Evolutionary conservation across 2,113 vertebrate genomes (phyloP).

Genomic region (Sitta europaea): DNA sequence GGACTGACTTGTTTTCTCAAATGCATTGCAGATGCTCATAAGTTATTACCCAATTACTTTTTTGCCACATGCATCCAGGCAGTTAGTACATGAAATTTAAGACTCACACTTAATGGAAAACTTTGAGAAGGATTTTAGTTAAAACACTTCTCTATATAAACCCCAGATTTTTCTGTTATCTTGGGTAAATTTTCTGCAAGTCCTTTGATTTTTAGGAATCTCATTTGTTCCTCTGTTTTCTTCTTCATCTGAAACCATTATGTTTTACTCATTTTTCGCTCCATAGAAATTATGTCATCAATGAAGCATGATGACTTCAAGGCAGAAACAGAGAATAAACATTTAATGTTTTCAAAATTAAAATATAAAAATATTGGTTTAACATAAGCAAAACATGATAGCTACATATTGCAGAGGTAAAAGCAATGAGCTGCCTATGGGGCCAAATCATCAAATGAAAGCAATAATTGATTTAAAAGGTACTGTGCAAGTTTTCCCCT

Average conservation of each 20-base stretch:
- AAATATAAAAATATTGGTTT: not conserved
- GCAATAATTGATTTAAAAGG: not conserved
- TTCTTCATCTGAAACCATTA: not conserved
- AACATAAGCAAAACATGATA: not conserved
- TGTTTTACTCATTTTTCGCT: not conserved
- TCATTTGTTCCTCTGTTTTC: not conserved
- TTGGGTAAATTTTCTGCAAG: not conserved
- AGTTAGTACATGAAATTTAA: not conserved
- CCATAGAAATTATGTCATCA: not conserved
- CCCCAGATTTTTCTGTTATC: not conserved
- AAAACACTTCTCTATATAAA: not conserved
- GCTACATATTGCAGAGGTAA: not conserved
- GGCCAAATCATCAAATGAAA: not conserved
- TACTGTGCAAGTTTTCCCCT: not conserved
- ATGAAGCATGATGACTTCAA: not conserved
- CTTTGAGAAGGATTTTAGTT: not conserved
- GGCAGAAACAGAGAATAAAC: not conserved
- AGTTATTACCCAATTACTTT: conserved; percentile 48
- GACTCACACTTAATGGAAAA: not conserved
- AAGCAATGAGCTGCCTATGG: not conserved
- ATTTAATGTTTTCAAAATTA: not conserved
- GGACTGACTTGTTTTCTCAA: conserved; percentile 8
- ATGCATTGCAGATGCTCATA: conserved; percentile 1
- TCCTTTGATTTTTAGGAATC: not conserved
- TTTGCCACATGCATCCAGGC: not conserved